Conservation (phyloP, 2,797 vertebrate species). For the Spatula clypeata region DNA sequence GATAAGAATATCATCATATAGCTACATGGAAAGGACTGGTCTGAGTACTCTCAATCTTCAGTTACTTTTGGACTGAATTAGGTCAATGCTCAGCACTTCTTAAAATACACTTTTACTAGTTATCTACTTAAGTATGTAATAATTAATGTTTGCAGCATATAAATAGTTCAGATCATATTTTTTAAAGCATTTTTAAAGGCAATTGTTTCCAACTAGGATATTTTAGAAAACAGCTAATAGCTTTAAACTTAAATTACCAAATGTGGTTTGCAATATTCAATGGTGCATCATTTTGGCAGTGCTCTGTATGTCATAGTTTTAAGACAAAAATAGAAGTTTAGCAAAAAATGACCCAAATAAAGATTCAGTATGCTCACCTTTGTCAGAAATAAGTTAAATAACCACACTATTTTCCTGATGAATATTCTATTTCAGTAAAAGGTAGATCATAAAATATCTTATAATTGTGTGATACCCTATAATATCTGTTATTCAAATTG, state of each 20-base stretch:
- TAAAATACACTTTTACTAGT: background rate
- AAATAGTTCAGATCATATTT: background rate
- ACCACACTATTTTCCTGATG: background rate
- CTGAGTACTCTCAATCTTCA: background rate
- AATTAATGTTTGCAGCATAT: background rate
- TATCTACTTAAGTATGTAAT: background rate
- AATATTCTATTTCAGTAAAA: conserved; percentile 17
- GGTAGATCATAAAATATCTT: background rate
- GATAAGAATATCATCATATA: background rate
- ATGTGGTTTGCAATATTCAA: background rate
- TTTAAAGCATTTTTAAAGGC: background rate
- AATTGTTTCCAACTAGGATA: background rate
- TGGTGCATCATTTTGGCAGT: background rate
- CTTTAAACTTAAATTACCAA: background rate
- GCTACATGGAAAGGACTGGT: background rate
- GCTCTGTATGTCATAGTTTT: background rate
- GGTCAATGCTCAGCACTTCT: background rate
- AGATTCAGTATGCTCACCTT: background rate
- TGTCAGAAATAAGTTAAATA: conserved; percentile 6
- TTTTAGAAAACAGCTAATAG: background rate
- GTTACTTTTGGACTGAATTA: background rate
- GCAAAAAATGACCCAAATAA: background rate
- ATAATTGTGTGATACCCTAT: background rate
- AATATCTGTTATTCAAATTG: background rate
- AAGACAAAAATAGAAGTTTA: conserved; percentile 4